Base-by-base conservation (phyloP, 2,797 vertebrate genomes). In the Phoxinus dragarum region DNA sequence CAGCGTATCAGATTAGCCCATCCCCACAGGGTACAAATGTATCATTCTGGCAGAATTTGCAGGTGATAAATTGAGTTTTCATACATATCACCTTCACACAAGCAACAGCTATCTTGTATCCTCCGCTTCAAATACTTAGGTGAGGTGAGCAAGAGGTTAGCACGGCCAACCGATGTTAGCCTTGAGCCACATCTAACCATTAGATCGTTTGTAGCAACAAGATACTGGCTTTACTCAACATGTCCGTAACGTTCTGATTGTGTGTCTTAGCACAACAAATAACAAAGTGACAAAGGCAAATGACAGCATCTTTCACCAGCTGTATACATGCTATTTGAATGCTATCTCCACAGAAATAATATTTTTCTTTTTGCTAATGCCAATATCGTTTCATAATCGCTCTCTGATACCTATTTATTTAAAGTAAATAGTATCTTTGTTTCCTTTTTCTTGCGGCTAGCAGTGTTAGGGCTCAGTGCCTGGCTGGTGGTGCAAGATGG, bases 1-100 rank as follows among this genome's bases (percentile, higher is more conserved):
- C 86, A 89, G 82, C 84, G 84, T 93, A 94, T 95, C 92, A 90
- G 89, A 89, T 95, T 92, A 89, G 89, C 87, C 87, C 79, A n/a
- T 80, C 88, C 90, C 88, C 73, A 69, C 61, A 84, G 81, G 86
- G 91, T 67, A 69, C 90, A 92, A 73, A 90, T 86, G 77, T 79
- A 88, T 91, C 91, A 89, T 88, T 90, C 78, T 52, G 81, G 77
- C 87, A 49, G 72, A 84, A 87, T 86, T 86, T 38, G 83, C 81
- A 72, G 69, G 90, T 93, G 91, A 94, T 90, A 71, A 89, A 94
- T 93, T 82, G 88, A 91, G 82, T 93, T 93, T 89, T 75, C 40
- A 69, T 75, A 71, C 78, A 82, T 34, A 76, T 74, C 73, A 64
- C 21, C 76, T 77, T 38, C 9, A 72, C 49, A 44, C 59, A 78